Conservation (phyloP, 2,113 vertebrate genomes). For the Nicator chloris region DNA sequence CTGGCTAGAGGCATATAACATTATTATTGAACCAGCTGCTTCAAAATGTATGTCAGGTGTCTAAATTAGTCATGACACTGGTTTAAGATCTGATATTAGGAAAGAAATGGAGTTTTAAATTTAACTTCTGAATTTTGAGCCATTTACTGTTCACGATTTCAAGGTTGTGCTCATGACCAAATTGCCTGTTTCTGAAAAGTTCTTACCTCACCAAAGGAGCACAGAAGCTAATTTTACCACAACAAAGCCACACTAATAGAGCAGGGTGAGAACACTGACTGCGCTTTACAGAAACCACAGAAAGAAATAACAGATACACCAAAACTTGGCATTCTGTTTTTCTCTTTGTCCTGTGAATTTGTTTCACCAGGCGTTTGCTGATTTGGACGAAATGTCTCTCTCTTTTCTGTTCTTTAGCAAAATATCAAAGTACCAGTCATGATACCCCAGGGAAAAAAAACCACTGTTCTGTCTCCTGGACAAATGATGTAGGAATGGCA, state of each 20-base stretch:
- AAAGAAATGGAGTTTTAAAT: not conserved
- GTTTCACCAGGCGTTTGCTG: not conserved
- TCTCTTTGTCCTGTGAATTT: not conserved
- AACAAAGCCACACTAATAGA: not conserved
- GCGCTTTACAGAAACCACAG: not conserved
- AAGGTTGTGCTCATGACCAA: not conserved
- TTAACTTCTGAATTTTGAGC: not conserved
- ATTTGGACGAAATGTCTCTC: not conserved
- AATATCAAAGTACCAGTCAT: not conserved
- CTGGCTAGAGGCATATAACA: not conserved
- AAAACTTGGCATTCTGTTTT: not conserved
- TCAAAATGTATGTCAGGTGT: not conserved
- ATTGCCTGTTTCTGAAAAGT: not conserved
- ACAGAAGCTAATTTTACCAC: not conserved
- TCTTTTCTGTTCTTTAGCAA: not conserved
- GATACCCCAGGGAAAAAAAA: not conserved
- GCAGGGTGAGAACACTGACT: not conserved
- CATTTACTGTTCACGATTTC: not conserved
- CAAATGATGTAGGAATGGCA: fast-evolving
- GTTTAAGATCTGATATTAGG: not conserved
- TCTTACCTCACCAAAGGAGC: not conserved
- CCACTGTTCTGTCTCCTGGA: not conserved
- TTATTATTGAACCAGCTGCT: not conserved
- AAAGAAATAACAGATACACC: not conserved
- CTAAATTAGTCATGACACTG: not conserved